Percentiles rank a stretch among this genome's conserved stretches.
These are phyloP conservation scores for Philopedon plagiatum DNA, from an alignment of 2,888 invertebrate species.

Conservation along the genomic window DNA sequence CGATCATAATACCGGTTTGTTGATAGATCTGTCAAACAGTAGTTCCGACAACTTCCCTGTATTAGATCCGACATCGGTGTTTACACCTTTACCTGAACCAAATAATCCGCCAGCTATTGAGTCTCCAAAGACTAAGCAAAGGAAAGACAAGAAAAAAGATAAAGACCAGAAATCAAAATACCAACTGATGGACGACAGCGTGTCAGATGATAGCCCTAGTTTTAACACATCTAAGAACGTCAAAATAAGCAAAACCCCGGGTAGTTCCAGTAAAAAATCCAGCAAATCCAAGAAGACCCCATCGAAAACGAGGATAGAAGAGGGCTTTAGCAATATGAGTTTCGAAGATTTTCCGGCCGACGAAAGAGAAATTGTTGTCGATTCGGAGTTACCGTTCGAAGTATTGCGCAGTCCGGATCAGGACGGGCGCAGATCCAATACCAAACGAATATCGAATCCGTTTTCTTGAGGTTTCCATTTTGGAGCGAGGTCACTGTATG, in stretches of 20 bases:
- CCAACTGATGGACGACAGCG: conserved; percentile 70
- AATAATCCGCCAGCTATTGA: not conserved
- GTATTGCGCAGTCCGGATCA: conserved; percentile 73
- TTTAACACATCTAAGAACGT: conserved; percentile 51
- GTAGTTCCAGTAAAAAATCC: conserved; percentile 59
- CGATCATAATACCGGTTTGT: conserved; percentile 14
- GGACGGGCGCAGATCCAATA: conserved; percentile 69
- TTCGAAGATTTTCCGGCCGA: conserved; percentile 82
- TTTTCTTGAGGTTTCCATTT: conserved; percentile 64
- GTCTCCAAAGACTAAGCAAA: conserved; percentile 42
- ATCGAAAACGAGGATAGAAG: conserved; percentile 64
- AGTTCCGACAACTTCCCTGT: conserved; percentile 33
- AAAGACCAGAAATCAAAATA: conserved; percentile 70
- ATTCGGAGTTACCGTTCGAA: conserved; percentile 74
- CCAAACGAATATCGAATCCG: conserved; percentile 71
- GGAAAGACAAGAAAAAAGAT: conserved; percentile 64
- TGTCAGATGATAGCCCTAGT: conserved; percentile 64
- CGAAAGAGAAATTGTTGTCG: conserved; percentile 70
- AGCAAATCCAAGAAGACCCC: conserved; percentile 61
- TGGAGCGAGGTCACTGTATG: conserved; percentile 33
- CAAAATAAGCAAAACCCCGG: conserved; percentile 61
- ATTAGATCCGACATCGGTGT: conserved; percentile 20
- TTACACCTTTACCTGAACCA: not conserved
- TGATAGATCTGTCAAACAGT: conserved; percentile 45
- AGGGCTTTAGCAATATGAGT: conserved; percentile 82